These are phyloP conservation scores for Drosophila recens DNA, from an alignment of 2,888 invertebrate genomes.

Conservation along the genomic window DNA sequence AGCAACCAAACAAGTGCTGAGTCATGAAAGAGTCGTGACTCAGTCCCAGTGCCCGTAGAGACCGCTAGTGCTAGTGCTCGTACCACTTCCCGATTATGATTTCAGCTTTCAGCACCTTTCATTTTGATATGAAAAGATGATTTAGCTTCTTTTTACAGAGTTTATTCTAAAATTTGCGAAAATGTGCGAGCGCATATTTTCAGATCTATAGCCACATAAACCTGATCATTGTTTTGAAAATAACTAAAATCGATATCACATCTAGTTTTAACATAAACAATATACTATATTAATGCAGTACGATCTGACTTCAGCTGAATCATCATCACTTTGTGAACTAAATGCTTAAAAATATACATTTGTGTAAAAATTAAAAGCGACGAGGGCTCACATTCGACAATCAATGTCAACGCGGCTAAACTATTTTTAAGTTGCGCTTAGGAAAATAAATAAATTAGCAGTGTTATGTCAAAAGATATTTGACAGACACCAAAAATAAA, in stretches of 20 bases:
- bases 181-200: too few species aligned
- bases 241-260: not conserved
- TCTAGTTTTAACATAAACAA: not conserved
- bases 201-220: not conserved
- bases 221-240: not conserved
- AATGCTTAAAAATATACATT: not conserved
- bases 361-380: not conserved
- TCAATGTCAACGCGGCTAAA: conserved; percentile 17
- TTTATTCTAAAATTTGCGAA: not conserved
- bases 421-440: conserved; percentile 60
- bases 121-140: not conserved
- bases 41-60: not conserved
- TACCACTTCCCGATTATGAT: conserved; percentile 18
- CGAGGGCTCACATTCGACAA: too few species aligned
- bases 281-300: too few species aligned
- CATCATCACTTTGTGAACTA: not conserved
- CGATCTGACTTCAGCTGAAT: not conserved
- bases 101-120: not conserved
- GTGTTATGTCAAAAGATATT: conserved; percentile 46
- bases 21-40: conserved; percentile 51
- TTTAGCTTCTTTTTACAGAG: not conserved
- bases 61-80: not conserved
- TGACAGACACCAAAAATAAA: conserved; percentile 67
- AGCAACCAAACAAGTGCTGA: conserved; percentile 58
- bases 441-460: conserved; percentile 71